Evolutionary conservation across 2,113 vertebrate species (phyloP), one percentile per base, ranked within the genome.

Genomic region (Passer montanus): DNA sequence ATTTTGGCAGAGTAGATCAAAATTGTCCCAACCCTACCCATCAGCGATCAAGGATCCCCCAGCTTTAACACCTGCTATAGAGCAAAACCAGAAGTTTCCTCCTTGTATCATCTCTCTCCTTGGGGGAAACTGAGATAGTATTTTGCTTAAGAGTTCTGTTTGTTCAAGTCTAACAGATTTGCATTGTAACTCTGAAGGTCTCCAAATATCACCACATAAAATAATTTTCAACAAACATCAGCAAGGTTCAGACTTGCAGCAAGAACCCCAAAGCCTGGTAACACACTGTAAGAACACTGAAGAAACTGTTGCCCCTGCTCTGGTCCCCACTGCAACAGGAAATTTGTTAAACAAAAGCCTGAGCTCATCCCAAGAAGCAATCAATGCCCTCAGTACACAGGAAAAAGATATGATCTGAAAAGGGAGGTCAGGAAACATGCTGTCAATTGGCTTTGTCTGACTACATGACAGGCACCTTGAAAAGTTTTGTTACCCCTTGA

Each of bases 361-460:
- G 87, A 93, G 50, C 67, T 91, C 82, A 91, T 87, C 87, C 44
- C 70, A 93, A 92, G 85, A 64, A 58, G 58, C n/a, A 91, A 62
- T 56, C 53, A 18, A 10, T 85, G 85, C 41, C 66, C 64, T 41
- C 58, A 15, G 31, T 19, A 62, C 30, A 37, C 5, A 14, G 58
- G 74, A 76, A 88, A 23, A 68, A 79, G 60, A 55, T 13, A 58
- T 0, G 17, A 60, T 30, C 62, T 5, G 3, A 41, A 63, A 67
- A 75, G 41, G 56, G 66, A 82, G 64, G 44, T 72, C 70, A 83
- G 82, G 58, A 85, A 79, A 90, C 37, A 9, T 0, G 31, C 37
- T 72, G 74, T 44, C 62, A 41, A 13, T 37, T 8, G 6, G n/a
- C 47, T 63, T 2, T 11, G 21, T 44, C n/a, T 28, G 53, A 72